Conservation (phyloP, 2,888 invertebrate genomes). For the Ornithoptera priamus region DNA sequence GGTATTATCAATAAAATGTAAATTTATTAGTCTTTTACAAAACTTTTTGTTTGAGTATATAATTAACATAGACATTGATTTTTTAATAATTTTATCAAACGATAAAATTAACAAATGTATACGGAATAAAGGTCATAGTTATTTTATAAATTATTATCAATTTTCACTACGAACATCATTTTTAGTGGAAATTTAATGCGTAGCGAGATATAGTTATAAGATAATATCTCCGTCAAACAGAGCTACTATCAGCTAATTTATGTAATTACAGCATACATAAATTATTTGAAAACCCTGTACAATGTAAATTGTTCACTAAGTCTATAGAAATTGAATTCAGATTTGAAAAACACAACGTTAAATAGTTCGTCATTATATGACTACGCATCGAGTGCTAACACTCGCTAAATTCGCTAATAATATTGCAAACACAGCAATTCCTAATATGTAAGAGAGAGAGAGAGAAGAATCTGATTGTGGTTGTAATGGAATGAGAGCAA, state of each 20-base stretch:
- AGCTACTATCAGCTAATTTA: constrained; percentile 10
- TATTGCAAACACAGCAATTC: constrained; percentile 20
- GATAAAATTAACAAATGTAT: too few relatives aligned
- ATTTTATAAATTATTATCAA: too few relatives aligned
- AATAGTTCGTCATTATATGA: constrained; percentile 23
- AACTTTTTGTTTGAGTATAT: too few relatives aligned
- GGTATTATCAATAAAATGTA: too few relatives aligned
- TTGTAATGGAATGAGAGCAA: too few relatives aligned
- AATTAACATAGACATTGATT: too few relatives aligned
- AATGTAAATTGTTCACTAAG: constrained; percentile 16
- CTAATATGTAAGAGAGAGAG: too few relatives aligned
- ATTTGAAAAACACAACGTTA: constrained; percentile 3
- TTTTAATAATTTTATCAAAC: too few relatives aligned
- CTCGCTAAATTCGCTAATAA: constrained; percentile 16
- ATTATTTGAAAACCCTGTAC: constrained; percentile 2
- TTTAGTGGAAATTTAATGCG: neutral
- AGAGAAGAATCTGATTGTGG: too few relatives aligned
- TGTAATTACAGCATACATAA: constrained; percentile 23
- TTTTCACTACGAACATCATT: neutral
- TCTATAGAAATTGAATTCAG: constrained; percentile 10
- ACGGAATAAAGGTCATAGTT: too few relatives aligned
- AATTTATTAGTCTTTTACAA: too few relatives aligned
- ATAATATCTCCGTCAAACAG: constrained; percentile 1
- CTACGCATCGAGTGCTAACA: constrained; percentile 28
- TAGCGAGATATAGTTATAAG: neutral